Base-by-base conservation (phyloP, 2,888 invertebrate species). In the Chrysolina haemoptera region DNA sequence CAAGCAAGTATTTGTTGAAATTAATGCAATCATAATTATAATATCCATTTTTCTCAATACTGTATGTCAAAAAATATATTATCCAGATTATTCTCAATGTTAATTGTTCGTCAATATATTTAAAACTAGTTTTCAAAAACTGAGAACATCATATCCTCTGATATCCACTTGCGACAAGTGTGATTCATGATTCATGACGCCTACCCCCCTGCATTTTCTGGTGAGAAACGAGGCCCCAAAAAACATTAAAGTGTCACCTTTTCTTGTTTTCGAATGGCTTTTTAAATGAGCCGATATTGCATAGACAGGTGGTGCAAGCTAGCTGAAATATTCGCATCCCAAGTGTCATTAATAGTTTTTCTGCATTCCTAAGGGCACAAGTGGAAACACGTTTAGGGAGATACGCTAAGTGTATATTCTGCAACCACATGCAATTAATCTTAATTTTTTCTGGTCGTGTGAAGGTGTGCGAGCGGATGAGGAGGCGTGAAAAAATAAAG, bases 331-430 rank as follows among this genome's bases (percentile, higher is more conserved):
- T 66, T 71, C 65, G 62, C 53, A 65, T 72, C 50, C 48, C 22
- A 40, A 70, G 68, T 63, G 40, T 63, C 74, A 70, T 72, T 75
- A 75, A 71, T 68, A 71, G 72, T 76, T 78, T 73, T 76, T 76
- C 75, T 50, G 68, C 66, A 76, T 78, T 71, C 75, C 73, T 20
- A 59, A 16, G 22, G 70, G 74, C 71, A 74, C 75, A 76, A 78
- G 78, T 78, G 76, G 76, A 78, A 78, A 76, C 78, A 78, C 63
- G 64, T 78, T 76, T 73, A 12, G 67, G 70, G 64, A 53, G 64
- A 68, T 27, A 62, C 22, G 41, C 35, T 50, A 46, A 70, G 48
- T 53, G 18, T 62, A 8, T 40, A 53, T 72, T 68, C 66, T 43
- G 63, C 68, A 68, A 59, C 27, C 59, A 59, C 22, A 22, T 59